Base-by-base conservation (phyloP, 2,113 vertebrate species). In the Vulpes vulpes region DNA sequence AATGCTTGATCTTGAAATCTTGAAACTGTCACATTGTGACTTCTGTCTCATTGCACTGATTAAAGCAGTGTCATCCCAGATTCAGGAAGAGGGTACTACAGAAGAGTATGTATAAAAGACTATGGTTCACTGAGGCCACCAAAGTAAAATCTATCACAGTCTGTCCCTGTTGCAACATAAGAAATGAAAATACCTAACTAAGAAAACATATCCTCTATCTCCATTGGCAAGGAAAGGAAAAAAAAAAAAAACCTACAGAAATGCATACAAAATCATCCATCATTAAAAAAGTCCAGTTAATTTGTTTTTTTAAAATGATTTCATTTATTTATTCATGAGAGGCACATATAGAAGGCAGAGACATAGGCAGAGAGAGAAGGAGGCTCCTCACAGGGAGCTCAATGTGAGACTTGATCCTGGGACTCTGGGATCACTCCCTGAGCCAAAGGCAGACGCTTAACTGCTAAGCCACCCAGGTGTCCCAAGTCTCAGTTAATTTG, bases 81-180 rank as follows among this genome's bases (percentile, higher is more conserved):
- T 8, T 96, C 8, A 55, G 65, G 4, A 79, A 0, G 6, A 55
- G 8, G 17, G 1, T 11, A 74, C 27, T 62, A 74, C 0, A 12
- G 7, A 67, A 35, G 1, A 89, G 2, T 11, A n/a, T 8, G 57
- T 85, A 57, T n/a, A 87, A 27, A 53, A 8, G 30, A 5, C 35
- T 1, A 1, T 11, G 0, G 49, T 85, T 78, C 5, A 12, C 9
- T 30, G 12, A 4, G 15, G 23, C 5, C 32, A 17, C 7, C 20
- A 79, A 49, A 91, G 38, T 53, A 93, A 89, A n/a, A 49, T 51
- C 22, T 60, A 12, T 83, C 27, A 55, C 23, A 83, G 19, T 94
- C 67, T 32, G 2, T 5, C 15, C 62, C 5, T 76, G 3, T 32
- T 90, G 43, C 32, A 35, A 19, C 43, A 2, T 14, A 65, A 10